Evolutionary conservation across 1,140 invertebrate genomes (phyloP).

Genomic region (Hyles vespertilio): DNA sequence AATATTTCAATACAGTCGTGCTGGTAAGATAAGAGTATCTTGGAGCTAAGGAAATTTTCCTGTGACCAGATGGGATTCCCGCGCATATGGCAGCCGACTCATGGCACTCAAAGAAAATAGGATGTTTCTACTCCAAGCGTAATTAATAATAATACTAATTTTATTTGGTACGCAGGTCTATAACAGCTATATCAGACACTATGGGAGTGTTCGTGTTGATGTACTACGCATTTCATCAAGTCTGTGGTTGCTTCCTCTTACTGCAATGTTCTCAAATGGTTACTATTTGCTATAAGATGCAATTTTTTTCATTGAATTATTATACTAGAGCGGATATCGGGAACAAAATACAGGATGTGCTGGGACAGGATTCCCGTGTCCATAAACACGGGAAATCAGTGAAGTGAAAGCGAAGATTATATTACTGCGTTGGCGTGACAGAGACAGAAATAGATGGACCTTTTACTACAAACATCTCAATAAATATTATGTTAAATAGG

Average conservation of each 20-base stretch:
- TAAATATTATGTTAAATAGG: neutral
- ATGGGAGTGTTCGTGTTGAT: slow-evolving; percentile 8
- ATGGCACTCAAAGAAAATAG: neutral
- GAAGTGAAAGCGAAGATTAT: neutral
- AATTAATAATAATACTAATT: neutral
- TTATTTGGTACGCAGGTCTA: neutral
- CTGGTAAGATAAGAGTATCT: too few relatives aligned
- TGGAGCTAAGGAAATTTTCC: too few relatives aligned
- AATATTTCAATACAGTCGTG: too few relatives aligned
- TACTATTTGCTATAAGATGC: neutral
- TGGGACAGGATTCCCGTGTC: too few relatives aligned
- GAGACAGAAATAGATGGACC: neutral
- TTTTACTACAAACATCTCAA: neutral
- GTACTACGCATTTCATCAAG: slow-evolving; percentile 13
- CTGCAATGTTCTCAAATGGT: slow-evolving; percentile 13
- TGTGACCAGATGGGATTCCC: neutral
- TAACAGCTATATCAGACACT: slow-evolving; percentile 6
- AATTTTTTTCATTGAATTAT: neutral
- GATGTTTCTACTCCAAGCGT: neutral
- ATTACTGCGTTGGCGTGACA: neutral
- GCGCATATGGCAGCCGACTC: neutral
- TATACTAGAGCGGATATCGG: too few relatives aligned
- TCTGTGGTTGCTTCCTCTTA: slow-evolving; percentile 6
- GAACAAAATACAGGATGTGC: too few relatives aligned
- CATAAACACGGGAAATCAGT: too few relatives aligned